Conservation (phyloP, 2,888 invertebrate genomes). For the Theodoxus fluviatilis region DNA sequence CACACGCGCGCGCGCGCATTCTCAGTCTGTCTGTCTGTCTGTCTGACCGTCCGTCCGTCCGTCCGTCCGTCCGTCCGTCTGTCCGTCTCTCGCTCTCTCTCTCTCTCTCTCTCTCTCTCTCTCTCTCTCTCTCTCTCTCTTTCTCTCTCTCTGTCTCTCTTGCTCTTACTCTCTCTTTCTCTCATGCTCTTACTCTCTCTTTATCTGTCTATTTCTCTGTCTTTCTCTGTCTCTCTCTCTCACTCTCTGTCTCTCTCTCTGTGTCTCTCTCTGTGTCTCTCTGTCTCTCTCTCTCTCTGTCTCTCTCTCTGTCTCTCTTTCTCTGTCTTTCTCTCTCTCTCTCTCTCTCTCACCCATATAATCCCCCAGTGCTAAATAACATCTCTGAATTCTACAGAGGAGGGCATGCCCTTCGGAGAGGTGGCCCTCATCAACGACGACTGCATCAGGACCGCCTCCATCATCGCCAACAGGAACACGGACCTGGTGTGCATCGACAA, state of each 20-base stretch:
- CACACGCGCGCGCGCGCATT: too few species aligned
- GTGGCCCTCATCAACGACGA: slow-evolving; percentile 62
- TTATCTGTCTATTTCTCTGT: background rate
- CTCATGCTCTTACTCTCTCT: background rate
- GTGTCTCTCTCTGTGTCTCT: background rate
- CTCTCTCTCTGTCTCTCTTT: background rate
- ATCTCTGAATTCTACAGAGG: slow-evolving; percentile 42
- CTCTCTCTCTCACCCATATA: background rate
- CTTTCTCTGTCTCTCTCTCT: too few species aligned
- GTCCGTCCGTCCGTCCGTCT: background rate
- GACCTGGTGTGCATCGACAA: slow-evolving; percentile 63
- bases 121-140: background rate
- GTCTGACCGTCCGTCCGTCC: too few species aligned
- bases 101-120: background rate
- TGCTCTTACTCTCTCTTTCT: background rate
- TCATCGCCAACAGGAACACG: slow-evolving; percentile 57
- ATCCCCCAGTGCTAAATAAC: background rate
- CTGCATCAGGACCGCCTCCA: slow-evolving; percentile 61
- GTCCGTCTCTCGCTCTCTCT: background rate
- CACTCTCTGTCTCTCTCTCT: too few species aligned
- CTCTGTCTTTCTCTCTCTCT: background rate
- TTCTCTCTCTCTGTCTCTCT: background rate
- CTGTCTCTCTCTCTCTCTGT: background rate
- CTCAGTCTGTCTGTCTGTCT: too few species aligned
- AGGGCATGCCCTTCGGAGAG: slow-evolving; percentile 63